Evolutionary conservation across 2,113 vertebrate species (phyloP).

Genomic region (Zootoca vivipara): DNA sequence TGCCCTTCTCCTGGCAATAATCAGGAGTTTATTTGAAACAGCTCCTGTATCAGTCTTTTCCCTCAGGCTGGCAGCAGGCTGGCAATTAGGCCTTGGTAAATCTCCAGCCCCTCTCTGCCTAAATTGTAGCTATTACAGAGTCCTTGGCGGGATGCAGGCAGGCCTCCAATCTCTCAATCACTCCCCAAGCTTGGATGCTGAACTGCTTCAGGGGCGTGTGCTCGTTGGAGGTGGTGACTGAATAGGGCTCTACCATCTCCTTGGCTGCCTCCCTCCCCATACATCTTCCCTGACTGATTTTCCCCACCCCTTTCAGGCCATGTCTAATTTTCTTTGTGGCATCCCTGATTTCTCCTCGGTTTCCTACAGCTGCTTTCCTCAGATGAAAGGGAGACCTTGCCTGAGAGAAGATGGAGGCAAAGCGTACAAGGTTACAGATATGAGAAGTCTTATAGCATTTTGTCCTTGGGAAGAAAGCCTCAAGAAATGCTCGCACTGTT

Average conservation of each 20-base stretch:
- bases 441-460: background rate
- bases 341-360: background rate
- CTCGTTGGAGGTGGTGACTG: background rate
- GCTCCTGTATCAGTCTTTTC: background rate
- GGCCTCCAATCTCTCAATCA: background rate
- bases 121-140: background rate
- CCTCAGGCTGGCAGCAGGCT: background rate
- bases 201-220: background rate
- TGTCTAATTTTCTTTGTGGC: background rate
- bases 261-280: background rate
- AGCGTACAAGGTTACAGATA: background rate
- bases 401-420: background rate
- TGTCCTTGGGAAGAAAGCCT: background rate
- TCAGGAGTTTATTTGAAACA: background rate
- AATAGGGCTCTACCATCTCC: background rate
- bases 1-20: background rate
- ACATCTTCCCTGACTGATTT: background rate
- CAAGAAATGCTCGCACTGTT: background rate
- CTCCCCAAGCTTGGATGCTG: background rate
- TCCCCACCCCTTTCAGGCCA: too few relatives aligned
- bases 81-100: constrained; percentile 1
- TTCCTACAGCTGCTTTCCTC: background rate
- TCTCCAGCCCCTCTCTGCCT: background rate
- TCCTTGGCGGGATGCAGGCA: background rate
- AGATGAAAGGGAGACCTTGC: background rate